Conservation (phyloP, 1,140 invertebrate species). For the Daktulosphaira vitifoliae region DNA sequence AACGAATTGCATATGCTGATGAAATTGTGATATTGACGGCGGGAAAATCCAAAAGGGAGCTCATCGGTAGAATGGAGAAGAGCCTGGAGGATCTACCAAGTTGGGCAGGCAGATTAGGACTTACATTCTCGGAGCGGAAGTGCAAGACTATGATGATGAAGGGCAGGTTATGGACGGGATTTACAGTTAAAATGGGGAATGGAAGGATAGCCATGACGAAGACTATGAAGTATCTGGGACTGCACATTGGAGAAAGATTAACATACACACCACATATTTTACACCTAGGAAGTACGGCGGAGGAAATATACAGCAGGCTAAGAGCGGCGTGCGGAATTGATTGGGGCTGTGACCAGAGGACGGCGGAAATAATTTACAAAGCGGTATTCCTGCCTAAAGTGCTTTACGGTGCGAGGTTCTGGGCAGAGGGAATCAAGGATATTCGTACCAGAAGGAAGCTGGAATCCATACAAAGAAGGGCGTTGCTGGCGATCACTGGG, state of each 20-base stretch:
- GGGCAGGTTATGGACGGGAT: background rate
- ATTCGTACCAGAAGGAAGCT: background rate
- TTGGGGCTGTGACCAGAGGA: background rate
- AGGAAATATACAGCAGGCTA: background rate
- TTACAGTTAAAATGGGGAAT: fast-evolving
- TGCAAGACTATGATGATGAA: background rate
- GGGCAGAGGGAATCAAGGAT: no score
- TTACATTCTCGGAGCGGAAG: background rate
- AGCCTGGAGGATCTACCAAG: background rate
- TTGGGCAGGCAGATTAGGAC: background rate
- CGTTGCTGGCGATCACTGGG: background rate
- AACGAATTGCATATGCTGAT: conserved; percentile 18
- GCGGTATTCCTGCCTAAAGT: background rate
- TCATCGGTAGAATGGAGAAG: background rate
- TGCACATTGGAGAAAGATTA: no score
- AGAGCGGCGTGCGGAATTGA: background rate
- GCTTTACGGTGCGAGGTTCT: background rate
- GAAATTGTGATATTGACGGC: conserved; percentile 31
- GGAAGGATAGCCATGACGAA: background rate
- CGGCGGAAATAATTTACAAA: background rate
- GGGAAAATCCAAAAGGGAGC: background rate
- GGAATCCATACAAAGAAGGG: background rate
- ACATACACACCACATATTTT: no score
- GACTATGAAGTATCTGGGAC: no score
- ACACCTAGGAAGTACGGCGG: no score